phyloP scores from a whole-genome alignment of 2,113 vertebrate genomes.

The Epinephelus lanceolatus region DNA sequence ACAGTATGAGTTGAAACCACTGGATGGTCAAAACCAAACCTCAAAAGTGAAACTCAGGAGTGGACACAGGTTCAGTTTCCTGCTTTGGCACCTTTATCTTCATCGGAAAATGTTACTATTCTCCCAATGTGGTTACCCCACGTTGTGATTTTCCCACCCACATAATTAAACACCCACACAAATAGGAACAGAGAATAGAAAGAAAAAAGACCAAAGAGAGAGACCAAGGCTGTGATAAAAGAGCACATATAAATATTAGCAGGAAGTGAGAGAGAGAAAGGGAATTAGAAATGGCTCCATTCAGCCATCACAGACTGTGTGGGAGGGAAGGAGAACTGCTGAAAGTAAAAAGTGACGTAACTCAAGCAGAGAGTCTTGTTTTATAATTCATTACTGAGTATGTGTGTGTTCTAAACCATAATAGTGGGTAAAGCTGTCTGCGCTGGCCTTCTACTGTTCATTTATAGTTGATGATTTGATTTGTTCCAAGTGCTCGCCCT shows the following conservation, averaged over 20 bases:
- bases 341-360: constrained; percentile 45
- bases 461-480: constrained; percentile 51
- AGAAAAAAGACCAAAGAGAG: constrained; percentile 17
- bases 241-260: background rate
- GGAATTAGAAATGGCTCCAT: constrained; percentile 14
- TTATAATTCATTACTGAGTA: constrained; percentile 49
- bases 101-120: background rate
- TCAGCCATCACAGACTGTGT: constrained; percentile 35
- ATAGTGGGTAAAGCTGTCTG: constrained; percentile 19
- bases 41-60: background rate
- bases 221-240: constrained; percentile 10
- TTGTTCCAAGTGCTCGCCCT: constrained; percentile 10
- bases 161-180: background rate
- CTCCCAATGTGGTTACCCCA: background rate
- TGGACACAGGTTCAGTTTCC: background rate
- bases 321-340: constrained; percentile 36
- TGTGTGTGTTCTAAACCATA: constrained; percentile 8
- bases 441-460: constrained; percentile 45
- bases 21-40: too few species aligned
- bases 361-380: constrained; percentile 38
- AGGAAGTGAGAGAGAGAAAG: background rate
- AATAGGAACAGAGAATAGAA: background rate
- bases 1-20: too few species aligned
- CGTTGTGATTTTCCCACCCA: background rate
- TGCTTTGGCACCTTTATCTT: background rate